These are phyloP conservation scores for Oreotragus oreotragus DNA, from an alignment of 2,113 vertebrate species.

Conservation along the genomic window DNA sequence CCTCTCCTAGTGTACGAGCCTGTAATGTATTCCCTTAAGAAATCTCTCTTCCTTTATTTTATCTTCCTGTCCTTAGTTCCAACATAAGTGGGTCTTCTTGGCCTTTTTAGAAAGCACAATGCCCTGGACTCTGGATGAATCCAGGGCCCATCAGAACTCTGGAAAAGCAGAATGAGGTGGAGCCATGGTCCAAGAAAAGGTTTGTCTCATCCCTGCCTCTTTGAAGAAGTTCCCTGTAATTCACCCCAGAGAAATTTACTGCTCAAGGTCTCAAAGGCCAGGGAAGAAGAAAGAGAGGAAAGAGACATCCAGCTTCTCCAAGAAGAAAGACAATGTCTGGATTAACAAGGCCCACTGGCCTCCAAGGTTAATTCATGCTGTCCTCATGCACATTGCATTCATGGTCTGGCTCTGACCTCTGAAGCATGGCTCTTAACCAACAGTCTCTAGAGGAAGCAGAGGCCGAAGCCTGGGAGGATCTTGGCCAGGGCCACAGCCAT, in stretches of 20 bases:
- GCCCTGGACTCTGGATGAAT: neutral
- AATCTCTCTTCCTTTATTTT: neutral
- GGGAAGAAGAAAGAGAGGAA: neutral
- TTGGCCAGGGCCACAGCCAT: conserved; percentile 76
- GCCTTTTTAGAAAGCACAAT: neutral
- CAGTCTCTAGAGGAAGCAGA: conserved; percentile 74
- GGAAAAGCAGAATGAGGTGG: neutral
- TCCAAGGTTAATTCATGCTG: conserved; percentile 77
- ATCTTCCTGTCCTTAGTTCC: neutral
- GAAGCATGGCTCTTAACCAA: conserved; percentile 77
- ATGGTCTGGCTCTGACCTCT: conserved; percentile 75
- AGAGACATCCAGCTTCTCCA: neutral
- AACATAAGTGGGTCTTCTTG: neutral
- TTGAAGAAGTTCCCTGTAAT: neutral
- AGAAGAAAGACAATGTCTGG: conserved; percentile 22
- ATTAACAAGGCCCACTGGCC: neutral
- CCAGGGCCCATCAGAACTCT: neutral
- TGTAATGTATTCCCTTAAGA: neutral
- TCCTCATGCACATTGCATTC: conserved; percentile 74
- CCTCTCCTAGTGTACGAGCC: neutral
- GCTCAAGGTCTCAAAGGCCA: neutral
- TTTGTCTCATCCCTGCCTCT: neutral
- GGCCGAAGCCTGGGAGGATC: conserved; percentile 71
- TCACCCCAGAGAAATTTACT: neutral
- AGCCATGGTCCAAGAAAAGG: neutral